These are phyloP conservation scores for Numida meleagris DNA, from an alignment of 2,113 vertebrate genomes.

Conservation along the genomic window DNA sequence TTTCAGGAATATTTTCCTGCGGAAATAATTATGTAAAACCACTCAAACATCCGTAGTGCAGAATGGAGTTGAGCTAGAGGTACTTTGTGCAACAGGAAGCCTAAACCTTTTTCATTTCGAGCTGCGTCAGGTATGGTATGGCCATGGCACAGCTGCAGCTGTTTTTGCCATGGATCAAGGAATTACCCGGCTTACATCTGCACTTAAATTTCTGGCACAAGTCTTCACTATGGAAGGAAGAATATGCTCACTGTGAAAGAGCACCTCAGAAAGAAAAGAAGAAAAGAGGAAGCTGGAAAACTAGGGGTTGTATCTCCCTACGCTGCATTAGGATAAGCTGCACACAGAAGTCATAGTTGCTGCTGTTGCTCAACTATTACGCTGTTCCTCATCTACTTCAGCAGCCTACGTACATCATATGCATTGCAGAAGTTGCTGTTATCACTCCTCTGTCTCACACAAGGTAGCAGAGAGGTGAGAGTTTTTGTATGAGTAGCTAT, in stretches of 20 bases:
- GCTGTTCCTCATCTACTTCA: neutral
- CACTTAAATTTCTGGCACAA: neutral
- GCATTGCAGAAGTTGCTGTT: neutral
- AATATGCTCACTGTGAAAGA: neutral
- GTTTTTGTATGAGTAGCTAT: neutral
- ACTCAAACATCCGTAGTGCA: accelerated
- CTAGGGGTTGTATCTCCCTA: neutral
- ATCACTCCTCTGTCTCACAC: neutral
- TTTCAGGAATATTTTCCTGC: neutral
- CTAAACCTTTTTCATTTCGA: neutral
- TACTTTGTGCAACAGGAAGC: accelerated
- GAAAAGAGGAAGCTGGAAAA: neutral
- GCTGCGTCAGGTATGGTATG: neutral
- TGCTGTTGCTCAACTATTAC: neutral
- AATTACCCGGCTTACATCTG: neutral
- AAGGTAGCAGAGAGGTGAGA: neutral
- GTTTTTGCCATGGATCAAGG: neutral
- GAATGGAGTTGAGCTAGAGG: neutral
- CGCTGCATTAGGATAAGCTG: neutral
- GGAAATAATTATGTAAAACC: neutral
- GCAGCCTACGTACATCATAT: neutral
- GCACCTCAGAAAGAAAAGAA: neutral
- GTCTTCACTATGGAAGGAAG: neutral
- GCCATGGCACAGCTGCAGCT: neutral
- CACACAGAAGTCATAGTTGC: neutral